These are phyloP conservation scores for Platysteira castanea DNA, from an alignment of 2,113 vertebrate species.

Conservation along the genomic window DNA sequence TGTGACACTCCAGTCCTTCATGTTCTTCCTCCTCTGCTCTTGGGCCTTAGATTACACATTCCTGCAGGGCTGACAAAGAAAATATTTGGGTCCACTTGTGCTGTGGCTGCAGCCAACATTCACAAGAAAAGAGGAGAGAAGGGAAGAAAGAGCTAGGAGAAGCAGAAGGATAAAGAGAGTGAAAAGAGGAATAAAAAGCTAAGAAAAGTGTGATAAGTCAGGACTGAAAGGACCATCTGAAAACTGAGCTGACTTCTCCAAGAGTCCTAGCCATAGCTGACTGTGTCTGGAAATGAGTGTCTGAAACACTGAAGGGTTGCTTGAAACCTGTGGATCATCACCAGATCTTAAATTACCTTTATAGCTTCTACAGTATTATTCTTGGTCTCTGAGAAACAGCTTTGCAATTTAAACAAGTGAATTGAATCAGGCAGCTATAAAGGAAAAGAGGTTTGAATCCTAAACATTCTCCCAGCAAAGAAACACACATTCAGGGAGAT, in stretches of 20 bases:
- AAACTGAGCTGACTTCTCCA: constrained; percentile 28
- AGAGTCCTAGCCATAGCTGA: not conserved
- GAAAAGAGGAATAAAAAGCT: not conserved
- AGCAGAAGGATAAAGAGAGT: not conserved
- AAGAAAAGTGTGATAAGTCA: not conserved
- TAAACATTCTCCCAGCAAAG: not conserved
- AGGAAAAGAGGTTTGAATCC: not conserved
- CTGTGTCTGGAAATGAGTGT: not conserved
- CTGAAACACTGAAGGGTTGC: not conserved
- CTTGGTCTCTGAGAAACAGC: not conserved
- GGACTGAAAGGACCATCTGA: not conserved
- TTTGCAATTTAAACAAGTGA: not conserved
- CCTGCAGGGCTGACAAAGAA: not conserved
- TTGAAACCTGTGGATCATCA: not conserved
- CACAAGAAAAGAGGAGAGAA: not conserved
- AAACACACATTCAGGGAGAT: not conserved
- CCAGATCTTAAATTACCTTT: not conserved
- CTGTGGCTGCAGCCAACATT: not conserved
- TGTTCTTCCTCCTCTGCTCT: not conserved
- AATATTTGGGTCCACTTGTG: not conserved
- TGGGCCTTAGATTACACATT: not conserved
- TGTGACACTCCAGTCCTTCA: not conserved
- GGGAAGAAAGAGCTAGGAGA: not conserved
- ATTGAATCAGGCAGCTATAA: not conserved
- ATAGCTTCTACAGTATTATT: not conserved